Evolutionary conservation across 2,888 invertebrate species (phyloP).

Genomic region (Agrochola lota): DNA sequence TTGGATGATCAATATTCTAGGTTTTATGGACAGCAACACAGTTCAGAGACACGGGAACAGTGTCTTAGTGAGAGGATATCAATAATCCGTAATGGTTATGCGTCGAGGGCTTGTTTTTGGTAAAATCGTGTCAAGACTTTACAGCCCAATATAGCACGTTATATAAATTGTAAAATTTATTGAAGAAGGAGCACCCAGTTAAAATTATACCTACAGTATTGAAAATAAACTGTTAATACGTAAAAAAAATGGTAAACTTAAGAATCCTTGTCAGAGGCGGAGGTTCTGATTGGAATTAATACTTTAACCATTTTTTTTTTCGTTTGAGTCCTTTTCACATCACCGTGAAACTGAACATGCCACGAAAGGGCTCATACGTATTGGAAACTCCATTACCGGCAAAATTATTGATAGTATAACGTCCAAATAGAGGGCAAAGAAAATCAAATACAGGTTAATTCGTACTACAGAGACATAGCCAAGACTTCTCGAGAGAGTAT

Average conservation of each 20-base stretch:
- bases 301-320: no score
- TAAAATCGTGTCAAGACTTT: constrained; percentile 16
- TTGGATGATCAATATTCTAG: constrained; percentile 2
- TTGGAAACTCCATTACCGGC: constrained; percentile 6
- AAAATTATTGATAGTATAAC: constrained; percentile 24
- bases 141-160: constrained; percentile 37
- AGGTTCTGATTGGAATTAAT: neutral
- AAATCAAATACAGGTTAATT: constrained; percentile 43
- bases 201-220: constrained; percentile 23
- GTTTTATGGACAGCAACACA: neutral
- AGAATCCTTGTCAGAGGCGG: neutral
- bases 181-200: constrained; percentile 8
- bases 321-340: neutral
- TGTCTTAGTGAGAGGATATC: constrained; percentile 9
- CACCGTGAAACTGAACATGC: no score
- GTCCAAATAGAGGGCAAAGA: constrained; percentile 21
- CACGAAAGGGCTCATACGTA: neutral
- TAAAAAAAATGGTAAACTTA: neutral
- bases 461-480: constrained; percentile 34
- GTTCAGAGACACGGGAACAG: constrained; percentile 13
- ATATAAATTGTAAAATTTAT: constrained; percentile 29
- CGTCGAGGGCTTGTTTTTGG: constrained; percentile 3
- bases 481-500: constrained; percentile 25
- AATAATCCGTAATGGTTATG: constrained; percentile 19
- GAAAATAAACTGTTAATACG: constrained; percentile 15